Conservation (phyloP, 1,140 invertebrate species). For the Nasonia vitripennis region DNA sequence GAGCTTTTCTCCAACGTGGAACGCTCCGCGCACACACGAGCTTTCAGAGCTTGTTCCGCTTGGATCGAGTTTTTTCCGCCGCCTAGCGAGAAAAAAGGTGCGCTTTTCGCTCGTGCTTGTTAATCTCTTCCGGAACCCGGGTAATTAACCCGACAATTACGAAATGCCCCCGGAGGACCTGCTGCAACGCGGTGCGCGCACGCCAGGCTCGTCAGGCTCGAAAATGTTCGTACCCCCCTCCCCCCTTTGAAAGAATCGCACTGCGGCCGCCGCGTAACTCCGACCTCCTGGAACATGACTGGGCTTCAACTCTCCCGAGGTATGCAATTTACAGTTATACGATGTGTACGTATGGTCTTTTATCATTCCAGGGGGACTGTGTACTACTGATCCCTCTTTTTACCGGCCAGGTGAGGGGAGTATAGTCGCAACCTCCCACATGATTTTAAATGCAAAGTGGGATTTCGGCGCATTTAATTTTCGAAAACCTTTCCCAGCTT, state of each 20-base stretch:
- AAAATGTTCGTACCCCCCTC: neutral
- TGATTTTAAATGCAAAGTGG: no score
- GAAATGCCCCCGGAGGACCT: neutral
- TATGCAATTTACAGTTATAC: neutral
- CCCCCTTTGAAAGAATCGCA: neutral
- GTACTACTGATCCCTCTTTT: no score
- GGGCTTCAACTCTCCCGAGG: neutral
- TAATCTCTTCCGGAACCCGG: conserved; percentile 1
- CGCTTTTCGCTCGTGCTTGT: neutral
- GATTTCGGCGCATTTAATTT: no score
- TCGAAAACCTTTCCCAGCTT: no score
- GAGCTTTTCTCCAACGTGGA: no score
- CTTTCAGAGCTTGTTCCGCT: neutral
- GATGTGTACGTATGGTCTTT: neutral
- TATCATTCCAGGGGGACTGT: neutral
- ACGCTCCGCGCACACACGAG: no score
- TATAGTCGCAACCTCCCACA: no score
- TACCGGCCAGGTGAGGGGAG: no score
- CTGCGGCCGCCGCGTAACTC: neutral
- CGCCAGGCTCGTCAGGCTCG: neutral
- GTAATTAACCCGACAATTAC: conserved; percentile 29
- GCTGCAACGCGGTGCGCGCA: neutral
- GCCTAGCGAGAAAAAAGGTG: neutral
- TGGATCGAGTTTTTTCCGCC: neutral
- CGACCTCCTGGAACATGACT: neutral